Percentiles rank a stretch among this genome's conserved stretches.
Conservation (phyloP, 2,888 invertebrate species). For the Meiosimyza decipiens region DNA sequence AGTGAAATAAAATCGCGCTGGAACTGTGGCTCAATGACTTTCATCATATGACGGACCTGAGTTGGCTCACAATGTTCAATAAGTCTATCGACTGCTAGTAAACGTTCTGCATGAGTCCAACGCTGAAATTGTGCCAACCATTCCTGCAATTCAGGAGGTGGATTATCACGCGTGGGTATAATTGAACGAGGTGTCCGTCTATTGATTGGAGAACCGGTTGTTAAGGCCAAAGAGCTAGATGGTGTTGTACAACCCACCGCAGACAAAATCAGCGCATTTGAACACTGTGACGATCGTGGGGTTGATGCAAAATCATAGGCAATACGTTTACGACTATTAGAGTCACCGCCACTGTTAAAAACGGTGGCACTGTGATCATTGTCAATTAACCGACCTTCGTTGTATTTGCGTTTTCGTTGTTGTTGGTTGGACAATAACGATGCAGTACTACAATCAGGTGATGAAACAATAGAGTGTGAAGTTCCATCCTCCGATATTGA, state of each 20-base stretch:
- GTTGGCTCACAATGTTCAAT: conserved; percentile 90
- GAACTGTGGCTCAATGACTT: conserved; percentile 97
- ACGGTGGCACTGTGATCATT: conserved; percentile 50
- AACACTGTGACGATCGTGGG: conserved; percentile 55
- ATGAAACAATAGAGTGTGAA: conserved; percentile 43
- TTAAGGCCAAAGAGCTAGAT: conserved; percentile 36
- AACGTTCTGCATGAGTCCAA: conserved; percentile 90
- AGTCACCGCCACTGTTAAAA: conserved; percentile 42
- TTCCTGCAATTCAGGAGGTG: conserved; percentile 79
- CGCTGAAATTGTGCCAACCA: conserved; percentile 82
- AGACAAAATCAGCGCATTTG: conserved; percentile 18
- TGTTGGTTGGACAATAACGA: conserved; percentile 41
- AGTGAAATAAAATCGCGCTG: conserved; percentile 97
- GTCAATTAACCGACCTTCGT: conserved; percentile 59
- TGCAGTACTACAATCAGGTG: conserved; percentile 36
- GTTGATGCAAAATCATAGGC: conserved; percentile 65
- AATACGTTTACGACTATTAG: conserved; percentile 63
- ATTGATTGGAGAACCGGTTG: conserved; percentile 51
- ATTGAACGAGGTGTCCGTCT: conserved; percentile 69
- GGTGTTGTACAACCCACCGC: conserved; percentile 41
- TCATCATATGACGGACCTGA: conserved; percentile 97
- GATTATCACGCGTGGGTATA: conserved; percentile 82
- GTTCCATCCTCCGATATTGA: conserved; percentile 55
- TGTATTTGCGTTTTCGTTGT: conserved; percentile 65
- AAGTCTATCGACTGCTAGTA: conserved; percentile 88